Base-by-base conservation (phyloP, 1,140 invertebrate species). In the Euwallacea fornicatus region DNA sequence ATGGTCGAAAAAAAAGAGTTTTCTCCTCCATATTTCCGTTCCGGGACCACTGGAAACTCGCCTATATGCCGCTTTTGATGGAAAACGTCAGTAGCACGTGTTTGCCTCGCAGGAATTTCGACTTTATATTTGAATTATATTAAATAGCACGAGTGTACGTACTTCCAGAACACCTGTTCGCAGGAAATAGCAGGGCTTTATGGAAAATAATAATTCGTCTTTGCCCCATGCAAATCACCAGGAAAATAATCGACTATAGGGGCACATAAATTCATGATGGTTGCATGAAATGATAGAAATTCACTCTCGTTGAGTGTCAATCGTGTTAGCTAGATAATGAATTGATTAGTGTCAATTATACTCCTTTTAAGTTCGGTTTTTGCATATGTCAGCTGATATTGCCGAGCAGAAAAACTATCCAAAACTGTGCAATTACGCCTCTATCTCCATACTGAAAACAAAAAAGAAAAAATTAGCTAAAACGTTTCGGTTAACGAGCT, bases 111-210 rank as follows among this genome's bases (percentile, higher is more conserved):
- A 62, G 67, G 58, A 64, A 65, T 71, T 71, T 65, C 69, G 69
- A 65, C 69, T 71, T 71, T 71, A 71, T 71, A 71, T 71, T 71
- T 65, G 69, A 71, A 71, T 71, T 71, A 65, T 64, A 71, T 71
- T 71, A 71, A 71, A 69, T 69, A 69, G 67, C 67, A 21, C 47
- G 59, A 62, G 59, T 69, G 59, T 69, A 69, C 67, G 46, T 69
- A 62, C 59, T 69, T 69, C 67, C 59, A 62, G 67, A 69, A 44
- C 67, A 69, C 67, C 67, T 69, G 67, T 69, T 69, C 67, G 67
- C 67, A 55, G 59, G 67, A 69, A 69, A 69, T 69, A 62, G 67
- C 58, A 59, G 67, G 16, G 54, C 47, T 68, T 69, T 69, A 69
- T 69, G 62, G 58, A 62, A 62, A 69, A 69, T 69, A 69, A 69